Conservation (phyloP, 2,113 vertebrate genomes). For the Peromyscus leucopus region DNA sequence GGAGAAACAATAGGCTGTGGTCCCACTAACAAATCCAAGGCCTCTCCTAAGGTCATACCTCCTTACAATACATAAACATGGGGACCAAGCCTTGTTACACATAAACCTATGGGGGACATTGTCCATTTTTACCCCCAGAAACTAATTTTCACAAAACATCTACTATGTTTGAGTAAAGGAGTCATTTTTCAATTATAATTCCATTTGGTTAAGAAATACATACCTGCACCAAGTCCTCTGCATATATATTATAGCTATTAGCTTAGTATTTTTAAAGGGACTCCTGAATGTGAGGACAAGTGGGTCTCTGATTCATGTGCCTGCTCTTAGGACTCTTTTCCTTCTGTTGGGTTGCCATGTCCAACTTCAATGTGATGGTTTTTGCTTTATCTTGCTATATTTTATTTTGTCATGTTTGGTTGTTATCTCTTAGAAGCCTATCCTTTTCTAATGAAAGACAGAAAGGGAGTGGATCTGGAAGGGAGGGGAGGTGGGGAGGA, state of each 20-base stretch:
- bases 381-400: background rate
- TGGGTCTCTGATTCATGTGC: background rate
- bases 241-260: background rate
- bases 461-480: background rate
- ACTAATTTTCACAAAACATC: constrained; percentile 5
- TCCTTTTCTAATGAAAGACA: background rate
- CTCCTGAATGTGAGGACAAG: background rate
- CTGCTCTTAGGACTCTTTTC: background rate
- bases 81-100: background rate
- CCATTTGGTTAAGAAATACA: background rate
- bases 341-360: background rate
- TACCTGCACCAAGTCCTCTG: background rate
- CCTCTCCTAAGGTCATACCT: background rate
- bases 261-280: background rate
- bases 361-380: background rate
- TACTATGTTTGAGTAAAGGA: constrained; percentile 24
- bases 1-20: background rate
- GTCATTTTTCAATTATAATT: constrained; percentile 32
- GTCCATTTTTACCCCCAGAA: background rate
- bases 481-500: too few relatives aligned
- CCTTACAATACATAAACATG: background rate
- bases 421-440: background rate
- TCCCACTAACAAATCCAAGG: too few relatives aligned
- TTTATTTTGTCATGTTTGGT: background rate
- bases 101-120: background rate